Conservation (phyloP, 2,797 vertebrate species). For the Lagodon rhomboides region DNA sequence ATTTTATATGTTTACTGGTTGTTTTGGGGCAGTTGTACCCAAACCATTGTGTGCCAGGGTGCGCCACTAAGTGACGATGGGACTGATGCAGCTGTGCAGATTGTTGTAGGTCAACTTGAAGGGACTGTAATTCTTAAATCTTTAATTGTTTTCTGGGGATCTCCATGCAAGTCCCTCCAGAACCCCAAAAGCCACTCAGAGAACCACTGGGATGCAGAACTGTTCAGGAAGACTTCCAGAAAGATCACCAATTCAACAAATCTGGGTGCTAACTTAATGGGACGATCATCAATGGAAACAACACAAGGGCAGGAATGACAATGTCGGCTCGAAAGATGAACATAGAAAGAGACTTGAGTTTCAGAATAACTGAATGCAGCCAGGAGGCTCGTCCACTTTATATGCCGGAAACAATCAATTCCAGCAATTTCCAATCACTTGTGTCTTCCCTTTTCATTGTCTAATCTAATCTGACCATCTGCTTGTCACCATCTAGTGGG, state of each 20-base stretch:
- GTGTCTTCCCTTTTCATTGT: constrained; percentile 12
- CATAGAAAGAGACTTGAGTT: constrained; percentile 9
- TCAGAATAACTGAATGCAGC: constrained; percentile 9
- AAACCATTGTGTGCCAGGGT: neutral
- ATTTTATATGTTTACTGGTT: neutral
- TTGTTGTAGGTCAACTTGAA: neutral
- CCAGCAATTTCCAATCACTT: constrained; percentile 9
- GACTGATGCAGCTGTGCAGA: neutral
- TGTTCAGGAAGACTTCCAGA: constrained; percentile 16
- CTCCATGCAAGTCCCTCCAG: neutral
- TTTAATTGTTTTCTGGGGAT: neutral
- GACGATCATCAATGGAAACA: constrained; percentile 27
- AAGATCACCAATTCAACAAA: constrained; percentile 33
- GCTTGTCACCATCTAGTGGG: neutral
- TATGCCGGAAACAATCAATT: constrained; percentile 18
- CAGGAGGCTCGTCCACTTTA: constrained; percentile 1
- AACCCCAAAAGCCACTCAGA: constrained; percentile 8
- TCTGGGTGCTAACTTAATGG: constrained; percentile 22
- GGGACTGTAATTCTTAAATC: constrained; percentile 2
- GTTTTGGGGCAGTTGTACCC: neutral
- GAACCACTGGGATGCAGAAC: constrained; percentile 9
- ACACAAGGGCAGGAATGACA: constrained; percentile 19
- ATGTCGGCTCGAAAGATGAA: constrained; percentile 13
- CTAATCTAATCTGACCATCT: constrained; percentile 19
- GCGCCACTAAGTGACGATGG: neutral